These are phyloP conservation scores for Colletes gigas DNA, from an alignment of 1,140 invertebrate species.

Conservation along the genomic window DNA sequence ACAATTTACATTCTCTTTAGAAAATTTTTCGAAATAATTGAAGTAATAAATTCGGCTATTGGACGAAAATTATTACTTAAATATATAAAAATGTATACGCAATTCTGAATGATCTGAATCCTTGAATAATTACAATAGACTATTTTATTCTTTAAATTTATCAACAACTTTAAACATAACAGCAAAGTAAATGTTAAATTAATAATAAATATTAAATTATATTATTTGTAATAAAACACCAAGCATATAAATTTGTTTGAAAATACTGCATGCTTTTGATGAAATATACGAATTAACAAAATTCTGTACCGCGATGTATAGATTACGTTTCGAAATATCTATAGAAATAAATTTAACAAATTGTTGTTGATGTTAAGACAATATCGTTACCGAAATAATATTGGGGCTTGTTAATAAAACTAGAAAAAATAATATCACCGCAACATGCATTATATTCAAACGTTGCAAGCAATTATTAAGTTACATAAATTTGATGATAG, in stretches of 20 bases:
- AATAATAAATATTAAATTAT: conserved; percentile 34
- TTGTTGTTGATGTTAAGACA: neutral
- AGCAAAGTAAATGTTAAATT: conserved; percentile 22
- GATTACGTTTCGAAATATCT: neutral
- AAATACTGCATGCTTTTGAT: conserved; percentile 22
- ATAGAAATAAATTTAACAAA: neutral
- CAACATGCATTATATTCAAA: conserved; percentile 27
- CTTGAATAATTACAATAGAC: neutral
- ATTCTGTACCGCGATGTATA: neutral
- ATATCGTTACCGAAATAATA: neutral
- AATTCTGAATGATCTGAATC: conserved; percentile 9
- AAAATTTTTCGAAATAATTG: neutral
- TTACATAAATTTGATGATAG: neutral
- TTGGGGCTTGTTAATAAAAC: neutral
- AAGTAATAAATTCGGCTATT: neutral
- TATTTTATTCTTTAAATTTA: conserved; percentile 20
- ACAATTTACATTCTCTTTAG: neutral
- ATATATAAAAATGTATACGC: neutral
- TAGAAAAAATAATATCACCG: neutral
- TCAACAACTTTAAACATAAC: conserved; percentile 29
- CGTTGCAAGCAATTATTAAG: conserved; percentile 5
- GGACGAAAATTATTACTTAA: neutral
- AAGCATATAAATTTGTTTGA: conserved; percentile 27
- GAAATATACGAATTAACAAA: neutral
- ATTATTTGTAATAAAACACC: neutral